Base-by-base conservation (phyloP, 2,113 vertebrate genomes). In the Seriola aureovittata region DNA sequence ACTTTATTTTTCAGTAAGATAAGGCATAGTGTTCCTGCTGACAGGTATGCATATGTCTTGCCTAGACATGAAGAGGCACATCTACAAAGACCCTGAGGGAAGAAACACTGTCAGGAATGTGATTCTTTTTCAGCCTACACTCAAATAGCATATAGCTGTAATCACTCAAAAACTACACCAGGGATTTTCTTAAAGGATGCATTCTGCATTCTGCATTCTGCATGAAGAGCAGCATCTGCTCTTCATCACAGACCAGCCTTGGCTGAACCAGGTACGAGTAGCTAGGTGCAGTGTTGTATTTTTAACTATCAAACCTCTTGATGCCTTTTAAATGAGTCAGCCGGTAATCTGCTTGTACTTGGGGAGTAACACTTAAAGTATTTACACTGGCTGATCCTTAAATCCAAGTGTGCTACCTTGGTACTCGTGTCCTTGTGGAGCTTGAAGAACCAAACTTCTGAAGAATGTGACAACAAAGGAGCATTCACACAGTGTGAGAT, bases 371-470 rank as follows among this genome's bases (percentile, higher is more conserved):
- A 5, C 23, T 66, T 46, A 3, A 1, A 13, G 52, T 74, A 63
- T 83, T 85, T 72, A 65, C 66, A 60, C 46, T 16, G 48, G 86
- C 62, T 73, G 44, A 82, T 89, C 67, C 87, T 87, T 85, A 82
- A 85, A 82, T 55, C 10, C 29, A 71, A 63, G 78, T 85, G 85
- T 81, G 68, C 63, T 59, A 13, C 60, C 68, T 42, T 57, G 42
- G 57, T 29, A 21, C 36, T 52, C 19, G 13, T 23, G 80, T 85
- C 86, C 85, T 86, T 68, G 82, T 14, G 58, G n/a, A 10, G 54
- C n/a, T 65, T 19, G 19, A 60, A 78, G 52, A 38, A 68, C 55
- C 40, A 55, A 72, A 83, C 74, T 60, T 80, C n/a, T 48, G 36
- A 71, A 50, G 72, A 92, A 89, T 89, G 82, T 65, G 38, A 67